phyloP scores from a whole-genome alignment of 2,113 vertebrate genomes.

The Halichoeres trimaculatus region DNA sequence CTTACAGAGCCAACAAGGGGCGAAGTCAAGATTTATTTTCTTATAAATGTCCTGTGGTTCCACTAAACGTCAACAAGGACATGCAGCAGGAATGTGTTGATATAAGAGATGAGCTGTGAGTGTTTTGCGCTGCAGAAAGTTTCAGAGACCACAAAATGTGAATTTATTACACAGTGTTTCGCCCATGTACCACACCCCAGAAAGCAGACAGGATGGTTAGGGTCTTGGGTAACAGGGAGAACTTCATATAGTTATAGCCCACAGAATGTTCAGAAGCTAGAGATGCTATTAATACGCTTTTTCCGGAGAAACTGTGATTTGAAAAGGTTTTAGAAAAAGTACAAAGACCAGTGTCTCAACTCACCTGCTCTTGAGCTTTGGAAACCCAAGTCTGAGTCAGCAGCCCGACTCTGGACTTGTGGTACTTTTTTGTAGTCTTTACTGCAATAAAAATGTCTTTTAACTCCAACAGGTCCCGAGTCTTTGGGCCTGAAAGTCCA shows the following conservation, averaged over 20 bases:
- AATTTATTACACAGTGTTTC: neutral
- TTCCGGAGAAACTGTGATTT: too few species aligned
- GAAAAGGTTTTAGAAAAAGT: too few species aligned
- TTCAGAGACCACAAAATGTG: neutral
- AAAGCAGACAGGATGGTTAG: neutral
- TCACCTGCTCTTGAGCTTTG: conserved; percentile 88
- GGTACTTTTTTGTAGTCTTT: conserved; percentile 95
- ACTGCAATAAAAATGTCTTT: conserved; percentile 95
- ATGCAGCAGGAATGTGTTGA: conserved; percentile 3
- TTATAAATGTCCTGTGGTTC: conserved; percentile 16
- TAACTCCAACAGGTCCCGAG: conserved; percentile 80
- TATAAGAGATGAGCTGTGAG: neutral
- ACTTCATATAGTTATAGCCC: neutral
- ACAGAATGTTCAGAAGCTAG: neutral
- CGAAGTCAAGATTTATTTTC: conserved; percentile 12
- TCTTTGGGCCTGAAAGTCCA: conserved; percentile 16
- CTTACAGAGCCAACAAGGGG: neutral
- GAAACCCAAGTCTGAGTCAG: conserved; percentile 96
- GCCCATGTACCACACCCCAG: neutral
- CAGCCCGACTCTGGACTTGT: conserved; percentile 89
- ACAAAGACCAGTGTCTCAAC: conserved; percentile 2
- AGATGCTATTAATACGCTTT: too few species aligned
- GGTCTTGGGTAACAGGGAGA: neutral
- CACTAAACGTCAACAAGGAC: neutral
- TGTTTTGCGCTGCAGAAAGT: neutral